These are phyloP conservation scores for Eupristina koningsbergeri DNA, from an alignment of 1,140 invertebrate species.

Conservation along the genomic window DNA sequence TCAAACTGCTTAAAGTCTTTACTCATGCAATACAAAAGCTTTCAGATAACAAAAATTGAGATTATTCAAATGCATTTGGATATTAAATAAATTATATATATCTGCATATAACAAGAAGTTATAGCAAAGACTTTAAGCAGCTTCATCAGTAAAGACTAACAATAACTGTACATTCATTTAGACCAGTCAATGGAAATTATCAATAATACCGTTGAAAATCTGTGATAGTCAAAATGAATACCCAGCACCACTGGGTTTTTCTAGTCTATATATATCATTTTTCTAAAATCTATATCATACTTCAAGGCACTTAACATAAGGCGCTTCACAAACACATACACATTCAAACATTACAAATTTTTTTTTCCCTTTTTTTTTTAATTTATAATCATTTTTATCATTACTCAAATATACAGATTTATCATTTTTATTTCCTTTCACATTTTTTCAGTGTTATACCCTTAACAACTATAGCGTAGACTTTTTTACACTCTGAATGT, in stretches of 20 bases:
- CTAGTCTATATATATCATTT: conserved; percentile 61
- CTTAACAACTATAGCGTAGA: conserved; percentile 32
- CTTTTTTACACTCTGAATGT: conserved; percentile 27
- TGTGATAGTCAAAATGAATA: conserved; percentile 64
- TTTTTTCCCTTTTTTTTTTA: not conserved
- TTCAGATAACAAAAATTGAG: no score
- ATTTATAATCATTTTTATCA: conserved; percentile 41
- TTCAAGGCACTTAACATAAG: conserved; percentile 74
- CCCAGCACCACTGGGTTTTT: conserved; percentile 70
- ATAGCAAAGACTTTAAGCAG: no score
- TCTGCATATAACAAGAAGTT: no score
- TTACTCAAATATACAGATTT: conserved; percentile 50
- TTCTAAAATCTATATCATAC: conserved; percentile 70
- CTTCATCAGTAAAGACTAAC: no score
- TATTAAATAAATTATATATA: no score
- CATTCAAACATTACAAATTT: conserved; percentile 55
- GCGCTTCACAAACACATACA: conserved; percentile 66
- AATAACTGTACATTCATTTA: conserved; percentile 45
- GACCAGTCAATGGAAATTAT: conserved; percentile 47
- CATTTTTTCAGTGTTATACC: conserved; percentile 26
- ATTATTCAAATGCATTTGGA: no score
- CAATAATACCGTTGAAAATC: conserved; percentile 69
- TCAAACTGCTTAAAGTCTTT: no score
- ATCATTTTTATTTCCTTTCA: conserved; percentile 40
- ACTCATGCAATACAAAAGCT: no score